Percentiles rank a stretch among this genome's conserved stretches.
These are phyloP conservation scores for Priocnemis perturbator DNA, from an alignment of 2,888 invertebrate species.

Conservation along the genomic window DNA sequence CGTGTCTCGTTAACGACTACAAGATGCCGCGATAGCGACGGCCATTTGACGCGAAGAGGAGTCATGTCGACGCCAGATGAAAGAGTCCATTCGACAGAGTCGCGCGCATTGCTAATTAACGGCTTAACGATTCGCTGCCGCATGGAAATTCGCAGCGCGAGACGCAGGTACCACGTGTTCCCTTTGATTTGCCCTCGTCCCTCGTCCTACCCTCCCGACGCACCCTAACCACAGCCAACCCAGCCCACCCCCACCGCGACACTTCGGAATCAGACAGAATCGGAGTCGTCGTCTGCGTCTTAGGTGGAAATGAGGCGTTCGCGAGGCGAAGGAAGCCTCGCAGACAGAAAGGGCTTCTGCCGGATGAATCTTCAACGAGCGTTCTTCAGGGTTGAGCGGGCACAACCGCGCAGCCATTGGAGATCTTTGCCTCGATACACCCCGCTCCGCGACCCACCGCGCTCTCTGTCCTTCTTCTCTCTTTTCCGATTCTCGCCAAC, in stretches of 20 bases:
- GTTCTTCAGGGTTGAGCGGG: conserved; percentile 38
- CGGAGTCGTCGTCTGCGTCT: conserved; percentile 36
- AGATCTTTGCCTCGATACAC: conserved; percentile 30
- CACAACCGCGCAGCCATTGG: conserved; percentile 29
- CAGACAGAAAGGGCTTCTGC: conserved; percentile 13
- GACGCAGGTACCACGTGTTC: conserved; percentile 9
- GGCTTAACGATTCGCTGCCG: no score
- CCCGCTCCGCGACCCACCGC: not conserved
- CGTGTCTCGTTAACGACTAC: not conserved
- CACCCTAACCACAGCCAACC: no score
- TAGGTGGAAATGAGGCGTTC: no score
- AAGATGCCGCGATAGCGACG: not conserved
- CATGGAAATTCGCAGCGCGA: no score
- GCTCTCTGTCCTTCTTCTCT: not conserved
- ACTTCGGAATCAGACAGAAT: conserved; percentile 20
- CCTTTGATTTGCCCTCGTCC: conserved; percentile 29
- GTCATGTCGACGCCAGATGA: no score
- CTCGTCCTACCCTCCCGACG: not conserved
- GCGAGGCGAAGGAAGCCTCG: conserved; percentile 19
- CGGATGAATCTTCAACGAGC: conserved; percentile 25
- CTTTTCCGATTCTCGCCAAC: conserved; percentile 14
- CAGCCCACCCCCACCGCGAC: not conserved
- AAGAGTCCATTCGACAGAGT: no score
- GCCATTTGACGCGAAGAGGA: not conserved
- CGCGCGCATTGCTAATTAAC: no score